A percentile compares a stretch with the other conserved stretches of the same genome.
Evolutionary conservation across 2,113 vertebrate genomes (phyloP).

Genomic region (Uria lomvia): DNA sequence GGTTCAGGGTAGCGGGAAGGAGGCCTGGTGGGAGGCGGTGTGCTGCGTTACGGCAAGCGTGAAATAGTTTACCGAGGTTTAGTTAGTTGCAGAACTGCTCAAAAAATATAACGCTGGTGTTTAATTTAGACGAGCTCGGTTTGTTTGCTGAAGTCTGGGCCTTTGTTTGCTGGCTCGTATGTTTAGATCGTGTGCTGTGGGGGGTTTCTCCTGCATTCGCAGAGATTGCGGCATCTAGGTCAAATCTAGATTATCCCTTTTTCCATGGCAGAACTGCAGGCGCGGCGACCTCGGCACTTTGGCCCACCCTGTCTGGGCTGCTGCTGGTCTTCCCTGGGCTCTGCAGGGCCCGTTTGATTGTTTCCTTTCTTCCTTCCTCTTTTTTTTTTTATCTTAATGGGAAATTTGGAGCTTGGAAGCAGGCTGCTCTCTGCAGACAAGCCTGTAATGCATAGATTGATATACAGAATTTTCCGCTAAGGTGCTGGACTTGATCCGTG

Average conservation of each 20-base stretch:
- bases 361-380: neutral
- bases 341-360: neutral
- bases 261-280: neutral
- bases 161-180: neutral
- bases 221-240: constrained; percentile 14
- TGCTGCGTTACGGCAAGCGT: neutral
- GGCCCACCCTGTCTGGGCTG: neutral
- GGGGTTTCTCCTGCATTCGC: fast-evolving
- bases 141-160: neutral
- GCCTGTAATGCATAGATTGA: neutral
- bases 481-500: neutral
- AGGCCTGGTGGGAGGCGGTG: neutral
- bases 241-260: constrained; percentile 40
- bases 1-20: neutral
- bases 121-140: neutral
- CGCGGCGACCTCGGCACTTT: fast-evolving
- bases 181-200: neutral
- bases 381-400: neutral
- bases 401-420: neutral
- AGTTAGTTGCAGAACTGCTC: neutral
- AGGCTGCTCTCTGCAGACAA: neutral
- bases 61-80: neutral
- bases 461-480: neutral
- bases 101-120: neutral
- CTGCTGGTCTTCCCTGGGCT: neutral